These are phyloP conservation scores for Oreochromis niloticus DNA, from an alignment of 2,113 vertebrate species.

Conservation along the genomic window DNA sequence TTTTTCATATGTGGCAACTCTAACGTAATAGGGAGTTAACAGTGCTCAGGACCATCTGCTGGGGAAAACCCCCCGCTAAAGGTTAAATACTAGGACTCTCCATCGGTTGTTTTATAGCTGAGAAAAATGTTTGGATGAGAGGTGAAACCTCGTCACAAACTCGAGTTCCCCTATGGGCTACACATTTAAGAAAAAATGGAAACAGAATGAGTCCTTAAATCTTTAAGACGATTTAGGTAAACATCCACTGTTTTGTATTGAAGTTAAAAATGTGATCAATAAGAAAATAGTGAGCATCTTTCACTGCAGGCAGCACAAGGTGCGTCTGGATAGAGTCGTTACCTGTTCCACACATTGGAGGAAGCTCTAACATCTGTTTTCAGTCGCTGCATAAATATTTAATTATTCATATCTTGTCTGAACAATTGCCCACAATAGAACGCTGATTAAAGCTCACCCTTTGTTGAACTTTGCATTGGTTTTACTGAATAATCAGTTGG, in stretches of 20 bases:
- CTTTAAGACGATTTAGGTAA: neutral
- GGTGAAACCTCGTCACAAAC: no score
- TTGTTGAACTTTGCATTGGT: neutral
- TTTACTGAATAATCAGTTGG: neutral
- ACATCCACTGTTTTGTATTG: neutral
- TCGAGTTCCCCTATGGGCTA: neutral
- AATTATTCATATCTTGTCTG: neutral
- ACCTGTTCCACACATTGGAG: neutral
- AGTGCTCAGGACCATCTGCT: neutral
- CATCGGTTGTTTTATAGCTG: no score
- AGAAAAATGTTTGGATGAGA: no score
- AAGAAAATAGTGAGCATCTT: neutral
- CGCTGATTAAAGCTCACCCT: slow-evolving; percentile 17
- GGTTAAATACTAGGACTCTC: neutral
- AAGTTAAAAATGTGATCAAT: neutral
- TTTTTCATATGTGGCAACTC: neutral
- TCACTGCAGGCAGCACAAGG: neutral
- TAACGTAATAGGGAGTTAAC: neutral
- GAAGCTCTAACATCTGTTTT: neutral
- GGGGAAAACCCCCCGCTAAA: neutral
- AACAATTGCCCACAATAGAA: neutral
- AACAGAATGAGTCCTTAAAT: neutral
- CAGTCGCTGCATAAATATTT: neutral
- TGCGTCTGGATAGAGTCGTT: neutral
- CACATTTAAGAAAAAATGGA: neutral